Base-by-base conservation (phyloP, 2,888 invertebrate genomes). In the Xylophagus ater region DNA sequence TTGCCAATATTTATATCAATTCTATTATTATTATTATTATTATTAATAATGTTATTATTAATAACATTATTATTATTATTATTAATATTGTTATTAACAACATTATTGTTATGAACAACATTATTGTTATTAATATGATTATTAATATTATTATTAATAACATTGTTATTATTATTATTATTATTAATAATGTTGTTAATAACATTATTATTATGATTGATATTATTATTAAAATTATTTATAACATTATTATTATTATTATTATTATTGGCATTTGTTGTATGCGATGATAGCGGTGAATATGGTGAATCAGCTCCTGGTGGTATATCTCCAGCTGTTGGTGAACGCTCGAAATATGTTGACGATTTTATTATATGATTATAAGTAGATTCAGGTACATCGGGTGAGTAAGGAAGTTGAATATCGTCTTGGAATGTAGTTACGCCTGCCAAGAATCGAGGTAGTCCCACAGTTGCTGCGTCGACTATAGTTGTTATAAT, bases 131-230 rank as follows among this genome's bases (percentile, higher is more conserved):
- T n/a, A n/a, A n/a, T n/a, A n/a, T n/a, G n/a, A n/a, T n/a, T n/a
- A n/a, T n/a, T n/a, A n/a, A n/a, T n/a, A n/a, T n/a, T n/a, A n/a
- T n/a, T n/a, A n/a, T n/a, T n/a, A n/a, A n/a, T n/a, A n/a, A n/a
- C n/a, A n/a, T n/a, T n/a, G n/a, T n/a, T n/a, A n/a, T n/a, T n/a
- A n/a, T n/a, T n/a, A n/a, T n/a, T n/a, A n/a, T n/a, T n/a, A n/a
- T n/a, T n/a, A n/a, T n/a, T n/a, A n/a, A n/a, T n/a, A n/a, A n/a
- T 54, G 24, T 59, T 61, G 51, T 62, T 38, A 49, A 64, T 57
- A 49, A 67, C 59, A 45, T 63, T 66, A 41, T 62, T 63, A 54
- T 69, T 62, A 37, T 69, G 58, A 45, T 66, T 67, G 56, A 69
- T 65, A 37, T 53, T 12, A 55, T 50, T 4, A 54, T 53, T 15